Percentiles rank a stretch among this genome's conserved stretches.
Conservation (phyloP, 2,888 invertebrate genomes). For the Hypolimnas misippus region DNA sequence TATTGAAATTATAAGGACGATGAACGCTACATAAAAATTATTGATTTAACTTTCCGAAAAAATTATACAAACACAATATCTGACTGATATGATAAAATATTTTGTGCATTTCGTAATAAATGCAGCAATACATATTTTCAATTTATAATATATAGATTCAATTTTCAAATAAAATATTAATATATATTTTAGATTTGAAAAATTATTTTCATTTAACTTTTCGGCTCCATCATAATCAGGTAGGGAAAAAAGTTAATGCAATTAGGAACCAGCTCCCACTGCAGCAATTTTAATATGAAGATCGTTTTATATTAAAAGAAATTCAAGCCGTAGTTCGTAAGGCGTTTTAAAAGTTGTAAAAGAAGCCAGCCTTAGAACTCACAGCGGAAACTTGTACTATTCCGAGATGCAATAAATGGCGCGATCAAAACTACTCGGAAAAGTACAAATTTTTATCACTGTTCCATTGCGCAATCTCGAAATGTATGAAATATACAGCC, state of each 20-base stretch:
- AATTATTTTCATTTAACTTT: neutral
- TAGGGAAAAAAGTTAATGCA: conserved; percentile 25
- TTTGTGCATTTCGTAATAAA: too few relatives aligned
- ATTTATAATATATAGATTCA: too few relatives aligned
- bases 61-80: too few relatives aligned
- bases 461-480: conserved; percentile 36
- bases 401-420: conserved; percentile 75
- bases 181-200: too few relatives aligned
- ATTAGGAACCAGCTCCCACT: conserved; percentile 25
- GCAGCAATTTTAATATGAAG: conserved; percentile 39
- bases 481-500: conserved; percentile 18
- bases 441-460: conserved; percentile 61
- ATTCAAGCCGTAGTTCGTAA: conserved; percentile 47
- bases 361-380: conserved; percentile 65
- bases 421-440: conserved; percentile 66
- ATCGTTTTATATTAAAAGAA: conserved; percentile 41
- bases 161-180: too few relatives aligned
- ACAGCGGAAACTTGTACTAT: conserved; percentile 71
- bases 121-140: too few relatives aligned
- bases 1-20: too few relatives aligned
- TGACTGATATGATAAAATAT: too few relatives aligned
- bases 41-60: too few relatives aligned
- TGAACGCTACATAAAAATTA: too few relatives aligned
- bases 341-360: conserved; percentile 75
- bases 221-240: conserved; percentile 25